Conservation (phyloP, 2,113 vertebrate genomes). For the Bos indicus region DNA sequence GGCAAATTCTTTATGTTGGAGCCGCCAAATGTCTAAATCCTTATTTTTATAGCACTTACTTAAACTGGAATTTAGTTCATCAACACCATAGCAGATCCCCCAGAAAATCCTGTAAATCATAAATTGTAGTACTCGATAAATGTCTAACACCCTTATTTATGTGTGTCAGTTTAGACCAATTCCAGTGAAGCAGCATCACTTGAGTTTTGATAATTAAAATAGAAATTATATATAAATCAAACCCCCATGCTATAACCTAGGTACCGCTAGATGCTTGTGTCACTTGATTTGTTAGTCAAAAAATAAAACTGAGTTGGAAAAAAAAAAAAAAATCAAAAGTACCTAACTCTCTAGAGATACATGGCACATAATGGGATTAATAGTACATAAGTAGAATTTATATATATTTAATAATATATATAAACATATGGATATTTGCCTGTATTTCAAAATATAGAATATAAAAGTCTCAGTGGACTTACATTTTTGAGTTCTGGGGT, state of each 20-base stretch:
- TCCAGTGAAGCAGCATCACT: neutral
- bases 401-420: neutral
- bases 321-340: too few species aligned
- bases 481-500: neutral
- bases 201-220: neutral
- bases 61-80: neutral
- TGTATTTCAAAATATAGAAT: neutral
- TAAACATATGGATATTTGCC: neutral
- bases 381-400: neutral
- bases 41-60: neutral
- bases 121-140: neutral
- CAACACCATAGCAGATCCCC: neutral
- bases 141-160: neutral
- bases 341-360: too few species aligned
- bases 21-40: neutral
- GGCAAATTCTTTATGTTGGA: neutral
- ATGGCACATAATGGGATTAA: neutral
- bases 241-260: neutral
- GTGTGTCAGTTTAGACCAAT: neutral
- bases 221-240: neutral
- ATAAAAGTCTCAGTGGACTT: neutral
- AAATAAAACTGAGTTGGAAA: neutral
- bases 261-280: neutral
- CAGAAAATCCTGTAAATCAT: neutral
- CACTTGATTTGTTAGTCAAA: neutral